Base-by-base conservation (phyloP, 2,888 invertebrate genomes). In the Apamea crenata region DNA sequence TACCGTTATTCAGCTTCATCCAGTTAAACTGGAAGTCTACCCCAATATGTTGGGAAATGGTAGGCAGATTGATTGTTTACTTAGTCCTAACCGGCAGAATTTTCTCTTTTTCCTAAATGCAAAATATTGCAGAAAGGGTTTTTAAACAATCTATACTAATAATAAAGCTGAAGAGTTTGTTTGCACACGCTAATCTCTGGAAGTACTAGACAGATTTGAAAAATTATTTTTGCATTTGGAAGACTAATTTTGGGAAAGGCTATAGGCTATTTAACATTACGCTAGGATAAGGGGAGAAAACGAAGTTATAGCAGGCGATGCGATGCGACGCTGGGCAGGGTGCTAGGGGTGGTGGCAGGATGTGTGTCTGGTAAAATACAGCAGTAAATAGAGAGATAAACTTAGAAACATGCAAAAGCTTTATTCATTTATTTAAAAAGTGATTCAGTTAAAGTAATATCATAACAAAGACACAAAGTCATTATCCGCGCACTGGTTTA, bases 391-490 rank as follows among this genome's bases (percentile, higher is more conserved):
- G 14, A 53, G 18, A 77, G 12, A 36, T 18, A 66, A 80, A 44
- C 32, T 32, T 47, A 66, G 7, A 63, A 53, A 70, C 1, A 67
- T 21, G 50, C 40, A 47, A 63, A 74, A 67, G n/a, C 21, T 65
- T 59, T 40, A 73, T 36, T 36, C 0, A 71, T 67, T 66, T 71
- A 29, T 10, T 69, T 61, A 65, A 81, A 73, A 61, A 61, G 40
- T 66, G 70, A 74, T 74, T 73, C 69, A 74, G 59, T 82, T 77
- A 72, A 73, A 80, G 65, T 68, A 80, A 81, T 76, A 36, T 74
- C 44, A 78, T 67, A 84, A 91, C 90, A 91, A 91, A 90, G 88
- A 83, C 89, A 88, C 80, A 74, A 88, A 89, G 92, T 91, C 90
- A 90, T 90, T 91, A 90, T 89, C 91, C 92, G 81, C 59, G 44